Percentiles rank a stretch among this genome's conserved stretches.
Evolutionary conservation across 1,140 invertebrate genomes (phyloP).

Genomic region (Bicyclus anynana): DNA sequence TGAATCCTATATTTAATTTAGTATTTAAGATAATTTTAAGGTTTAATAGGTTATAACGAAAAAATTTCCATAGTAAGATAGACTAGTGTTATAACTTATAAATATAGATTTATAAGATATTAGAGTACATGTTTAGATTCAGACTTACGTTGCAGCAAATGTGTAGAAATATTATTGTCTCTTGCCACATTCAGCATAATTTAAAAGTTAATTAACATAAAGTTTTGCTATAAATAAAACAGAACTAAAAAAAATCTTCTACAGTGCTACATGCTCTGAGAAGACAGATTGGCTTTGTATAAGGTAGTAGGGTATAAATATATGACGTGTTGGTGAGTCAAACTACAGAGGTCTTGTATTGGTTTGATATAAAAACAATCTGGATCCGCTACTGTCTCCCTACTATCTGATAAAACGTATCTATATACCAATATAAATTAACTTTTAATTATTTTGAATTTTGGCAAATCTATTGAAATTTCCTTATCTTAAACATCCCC

Average conservation of each 20-base stretch:
- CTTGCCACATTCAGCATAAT: conserved; percentile 6
- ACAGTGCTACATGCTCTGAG: too few relatives aligned
- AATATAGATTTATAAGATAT: conserved; percentile 15
- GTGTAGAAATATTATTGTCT: conserved; percentile 4
- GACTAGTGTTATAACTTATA: conserved; percentile 28
- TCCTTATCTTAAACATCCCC: too few relatives aligned
- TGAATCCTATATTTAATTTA: conserved; percentile 62
- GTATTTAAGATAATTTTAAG: conserved; percentile 39
- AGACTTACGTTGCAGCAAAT: conserved; percentile 12
- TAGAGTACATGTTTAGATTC: neutral
- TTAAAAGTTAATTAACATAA: conserved; percentile 2
- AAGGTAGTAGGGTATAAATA: too few relatives aligned
- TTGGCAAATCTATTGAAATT: too few relatives aligned
- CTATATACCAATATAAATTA: too few relatives aligned
- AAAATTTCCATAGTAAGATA: conserved; percentile 62
- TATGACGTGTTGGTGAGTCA: too few relatives aligned
- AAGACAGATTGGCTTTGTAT: too few relatives aligned
- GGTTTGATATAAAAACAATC: too few relatives aligned
- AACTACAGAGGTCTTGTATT: too few relatives aligned
- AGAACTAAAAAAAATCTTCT: neutral
- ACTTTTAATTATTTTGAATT: too few relatives aligned
- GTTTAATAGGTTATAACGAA: conserved; percentile 45
- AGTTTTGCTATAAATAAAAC: neutral
- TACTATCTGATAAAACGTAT: too few relatives aligned
- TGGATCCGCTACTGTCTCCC: too few relatives aligned